These are phyloP conservation scores for Metacarcinus magister DNA, from an alignment of 2,888 invertebrate species.

Conservation along the genomic window DNA sequence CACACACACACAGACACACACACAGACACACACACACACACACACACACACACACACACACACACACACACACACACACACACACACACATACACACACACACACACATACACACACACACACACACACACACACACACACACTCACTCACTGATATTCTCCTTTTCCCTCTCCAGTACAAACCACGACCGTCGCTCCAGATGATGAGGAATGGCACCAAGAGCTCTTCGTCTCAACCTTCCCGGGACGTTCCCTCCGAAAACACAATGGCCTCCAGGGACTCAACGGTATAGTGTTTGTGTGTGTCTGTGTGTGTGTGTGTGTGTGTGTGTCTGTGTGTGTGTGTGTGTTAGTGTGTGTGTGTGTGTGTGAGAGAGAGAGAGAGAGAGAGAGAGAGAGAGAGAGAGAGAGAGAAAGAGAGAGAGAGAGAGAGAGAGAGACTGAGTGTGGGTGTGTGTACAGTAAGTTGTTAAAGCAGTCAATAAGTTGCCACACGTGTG, in stretches of 20 bases:
- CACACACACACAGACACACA: too few species aligned
- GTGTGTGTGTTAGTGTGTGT: background rate
- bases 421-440: background rate
- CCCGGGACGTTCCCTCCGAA: conserved; percentile 73
- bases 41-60: conserved; percentile 64
- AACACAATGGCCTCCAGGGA: conserved; percentile 80
- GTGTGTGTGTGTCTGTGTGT: conserved; percentile 35
- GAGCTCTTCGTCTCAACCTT: conserved; percentile 75
- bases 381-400: background rate
- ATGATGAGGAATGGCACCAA: conserved; percentile 81
- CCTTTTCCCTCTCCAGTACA: conserved; percentile 70
- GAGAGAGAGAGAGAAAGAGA: too few species aligned
- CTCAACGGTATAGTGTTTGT: conserved; percentile 68
- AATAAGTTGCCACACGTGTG: background rate
- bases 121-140: conserved; percentile 70
- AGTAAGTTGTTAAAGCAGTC: too few species aligned
- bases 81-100: conserved; percentile 66
- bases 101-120: conserved; percentile 69
- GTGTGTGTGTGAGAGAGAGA: background rate
- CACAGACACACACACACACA: too few species aligned
- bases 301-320: conserved; percentile 51
- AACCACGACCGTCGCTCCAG: conserved; percentile 81
- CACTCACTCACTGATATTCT: conserved; percentile 57
- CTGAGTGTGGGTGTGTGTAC: conserved; percentile 42
- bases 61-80: conserved; percentile 67